Conservation (phyloP, 2,888 invertebrate genomes). For the Pammene aurita region DNA sequence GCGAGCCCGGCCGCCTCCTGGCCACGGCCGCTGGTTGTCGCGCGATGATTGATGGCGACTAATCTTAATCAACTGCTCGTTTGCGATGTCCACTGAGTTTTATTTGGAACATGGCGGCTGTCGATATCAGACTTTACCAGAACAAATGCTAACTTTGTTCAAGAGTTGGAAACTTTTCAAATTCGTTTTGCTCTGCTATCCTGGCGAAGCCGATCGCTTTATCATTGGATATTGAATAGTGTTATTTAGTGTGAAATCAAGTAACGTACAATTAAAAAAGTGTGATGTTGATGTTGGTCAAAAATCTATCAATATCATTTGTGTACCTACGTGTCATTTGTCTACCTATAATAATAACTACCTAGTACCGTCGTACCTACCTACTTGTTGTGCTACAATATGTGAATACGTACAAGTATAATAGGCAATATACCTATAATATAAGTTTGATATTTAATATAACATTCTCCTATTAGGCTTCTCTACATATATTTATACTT, state of each 20-base stretch:
- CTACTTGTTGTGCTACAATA: background rate
- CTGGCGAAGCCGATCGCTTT: background rate
- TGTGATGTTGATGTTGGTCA: too few relatives aligned
- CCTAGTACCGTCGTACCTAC: too few relatives aligned
- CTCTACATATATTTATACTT: conserved; percentile 14
- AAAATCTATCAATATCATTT: too few relatives aligned
- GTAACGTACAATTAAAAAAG: too few relatives aligned
- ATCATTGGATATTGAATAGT: too few relatives aligned
- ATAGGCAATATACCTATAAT: background rate
- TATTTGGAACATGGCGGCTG: conserved; percentile 11
- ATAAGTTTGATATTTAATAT: background rate
- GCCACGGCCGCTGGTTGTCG: conserved; percentile 47
- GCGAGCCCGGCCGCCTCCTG: conserved; percentile 62
- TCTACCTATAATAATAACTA: too few relatives aligned
- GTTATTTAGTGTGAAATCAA: too few relatives aligned
- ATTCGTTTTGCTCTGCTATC: conserved; percentile 1
- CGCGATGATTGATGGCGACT: conserved; percentile 67
- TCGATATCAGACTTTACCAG: conserved; percentile 41
- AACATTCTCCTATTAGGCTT: background rate
- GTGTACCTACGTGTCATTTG: too few relatives aligned
- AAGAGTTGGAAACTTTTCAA: background rate
- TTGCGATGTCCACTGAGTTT: conserved; percentile 50
- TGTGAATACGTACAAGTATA: background rate
- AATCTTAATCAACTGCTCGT: conserved; percentile 52
- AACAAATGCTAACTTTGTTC: conserved; percentile 5